These are phyloP conservation scores for Drosophila formosana DNA, from an alignment of 2,888 invertebrate species.

Conservation along the genomic window DNA sequence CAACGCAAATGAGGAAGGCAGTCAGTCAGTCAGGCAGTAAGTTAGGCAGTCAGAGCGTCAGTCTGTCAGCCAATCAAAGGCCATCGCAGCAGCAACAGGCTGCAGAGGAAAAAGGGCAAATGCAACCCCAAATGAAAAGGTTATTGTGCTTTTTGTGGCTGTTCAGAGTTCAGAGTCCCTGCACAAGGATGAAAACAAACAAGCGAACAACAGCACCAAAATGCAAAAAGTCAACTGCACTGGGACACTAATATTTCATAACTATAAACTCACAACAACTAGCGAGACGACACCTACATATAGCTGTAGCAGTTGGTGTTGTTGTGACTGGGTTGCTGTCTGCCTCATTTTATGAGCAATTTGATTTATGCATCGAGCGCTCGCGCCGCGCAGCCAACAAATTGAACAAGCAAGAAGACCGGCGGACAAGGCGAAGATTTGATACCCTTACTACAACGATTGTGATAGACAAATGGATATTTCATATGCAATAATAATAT, in stretches of 20 bases:
- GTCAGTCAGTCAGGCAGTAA: conserved; percentile 17
- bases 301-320: not conserved
- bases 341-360: conserved; percentile 51
- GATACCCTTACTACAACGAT: not conserved
- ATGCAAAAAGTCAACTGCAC: conserved; percentile 46
- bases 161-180: conserved; percentile 39
- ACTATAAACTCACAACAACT: conserved; percentile 7
- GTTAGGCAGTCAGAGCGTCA: not conserved
- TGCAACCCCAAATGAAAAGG: conserved; percentile 33
- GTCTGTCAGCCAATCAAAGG: conserved; percentile 11
- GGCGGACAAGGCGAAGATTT: not conserved
- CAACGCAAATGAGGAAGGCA: conserved; percentile 65
- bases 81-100: conserved; percentile 57
- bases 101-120: conserved; percentile 6
- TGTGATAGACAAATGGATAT: too few relatives aligned
- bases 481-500: too few relatives aligned
- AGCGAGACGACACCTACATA: not conserved
- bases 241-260: conserved; percentile 48
- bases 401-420: conserved; percentile 22
- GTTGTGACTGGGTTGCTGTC: conserved; percentile 17
- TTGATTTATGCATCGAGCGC: conserved; percentile 45
- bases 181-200: conserved; percentile 44
- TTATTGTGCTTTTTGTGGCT: conserved; percentile 57
- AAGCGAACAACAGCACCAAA: conserved; percentile 14
- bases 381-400: conserved; percentile 13